phyloP scores from a whole-genome alignment of 2,888 invertebrate genomes.

The Dastarcus helophoroides region DNA sequence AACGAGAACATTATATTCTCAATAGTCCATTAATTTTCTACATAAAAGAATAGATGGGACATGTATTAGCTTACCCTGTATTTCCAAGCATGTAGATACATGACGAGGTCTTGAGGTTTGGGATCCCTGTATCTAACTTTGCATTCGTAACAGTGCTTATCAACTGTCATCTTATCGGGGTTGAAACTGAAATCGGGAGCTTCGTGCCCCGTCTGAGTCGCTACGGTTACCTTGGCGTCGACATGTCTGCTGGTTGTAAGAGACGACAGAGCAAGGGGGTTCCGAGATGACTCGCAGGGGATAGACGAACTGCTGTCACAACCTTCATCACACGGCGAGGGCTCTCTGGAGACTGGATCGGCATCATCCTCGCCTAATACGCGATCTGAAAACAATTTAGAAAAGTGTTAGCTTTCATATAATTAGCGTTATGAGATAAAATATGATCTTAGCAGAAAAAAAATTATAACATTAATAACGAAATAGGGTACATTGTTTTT shows the following conservation, averaged over 20 bases:
- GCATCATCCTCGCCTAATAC: constrained; percentile 48
- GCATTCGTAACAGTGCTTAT: constrained; percentile 87
- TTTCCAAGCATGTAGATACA: constrained; percentile 94
- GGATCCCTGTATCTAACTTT: constrained; percentile 87
- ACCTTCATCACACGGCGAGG: constrained; percentile 55
- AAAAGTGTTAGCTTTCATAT: no score
- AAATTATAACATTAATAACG: no score
- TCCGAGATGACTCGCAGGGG: constrained; percentile 28
- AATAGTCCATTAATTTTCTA: no score
- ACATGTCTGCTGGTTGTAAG: constrained; percentile 37
- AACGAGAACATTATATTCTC: no score
- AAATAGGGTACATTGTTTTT: no score
- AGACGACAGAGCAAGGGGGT: constrained; percentile 25
- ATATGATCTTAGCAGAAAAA: no score
- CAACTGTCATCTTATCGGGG: constrained; percentile 62
- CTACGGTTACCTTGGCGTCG: constrained; percentile 55
- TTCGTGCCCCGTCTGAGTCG: constrained; percentile 76
- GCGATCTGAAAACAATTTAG: constrained; percentile 24
- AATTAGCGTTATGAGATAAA: no score
- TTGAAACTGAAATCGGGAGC: constrained; percentile 55
- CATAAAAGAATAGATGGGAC: no score
- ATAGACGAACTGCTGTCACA: constrained; percentile 35
- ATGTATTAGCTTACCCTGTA: constrained; percentile 73
- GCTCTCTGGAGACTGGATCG: constrained; percentile 54
- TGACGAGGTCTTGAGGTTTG: constrained; percentile 79